A percentile compares a stretch with the other conserved stretches of the same genome.
Evolutionary conservation across 2,797 vertebrate genomes (phyloP).

Genomic region (Carcharodon carcharias): DNA sequence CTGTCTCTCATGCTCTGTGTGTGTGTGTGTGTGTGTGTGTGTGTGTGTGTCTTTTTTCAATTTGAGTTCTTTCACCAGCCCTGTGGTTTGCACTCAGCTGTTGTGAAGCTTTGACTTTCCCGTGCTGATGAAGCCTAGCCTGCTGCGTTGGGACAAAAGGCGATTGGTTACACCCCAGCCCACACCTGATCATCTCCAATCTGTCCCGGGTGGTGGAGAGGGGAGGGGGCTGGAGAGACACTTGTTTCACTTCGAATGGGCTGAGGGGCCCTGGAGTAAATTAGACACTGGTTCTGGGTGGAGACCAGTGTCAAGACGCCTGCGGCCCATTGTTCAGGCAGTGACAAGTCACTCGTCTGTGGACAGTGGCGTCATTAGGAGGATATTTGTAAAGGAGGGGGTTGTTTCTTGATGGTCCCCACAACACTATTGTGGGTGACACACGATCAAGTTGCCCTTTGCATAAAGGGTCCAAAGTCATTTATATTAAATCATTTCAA

Average conservation of each 20-base stretch:
- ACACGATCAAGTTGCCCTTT: neutral
- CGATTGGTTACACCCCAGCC: neutral
- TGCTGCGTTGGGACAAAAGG: neutral
- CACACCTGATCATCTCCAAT: neutral
- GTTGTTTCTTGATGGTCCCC: neutral
- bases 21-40: neutral
- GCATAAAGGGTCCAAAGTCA: constrained; percentile 7
- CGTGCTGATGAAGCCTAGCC: neutral
- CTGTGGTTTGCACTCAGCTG: neutral
- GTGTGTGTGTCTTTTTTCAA: too few species aligned
- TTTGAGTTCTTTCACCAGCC: neutral
- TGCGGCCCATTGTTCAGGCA: neutral
- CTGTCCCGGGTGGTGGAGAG: neutral
- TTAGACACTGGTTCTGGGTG: neutral
- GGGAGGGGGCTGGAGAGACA: neutral
- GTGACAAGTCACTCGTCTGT: neutral
- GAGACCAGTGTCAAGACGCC: neutral
- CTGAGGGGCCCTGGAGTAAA: neutral
- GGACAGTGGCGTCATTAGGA: neutral
- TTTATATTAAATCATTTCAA: neutral
- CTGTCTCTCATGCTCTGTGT: constrained; percentile 43
- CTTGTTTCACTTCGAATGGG: neutral
- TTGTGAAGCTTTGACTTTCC: neutral
- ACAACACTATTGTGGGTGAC: neutral
- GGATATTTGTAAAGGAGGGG: neutral